Evolutionary conservation across 2,113 vertebrate species (phyloP).

Genomic region (Rhynchomys soricoides): DNA sequence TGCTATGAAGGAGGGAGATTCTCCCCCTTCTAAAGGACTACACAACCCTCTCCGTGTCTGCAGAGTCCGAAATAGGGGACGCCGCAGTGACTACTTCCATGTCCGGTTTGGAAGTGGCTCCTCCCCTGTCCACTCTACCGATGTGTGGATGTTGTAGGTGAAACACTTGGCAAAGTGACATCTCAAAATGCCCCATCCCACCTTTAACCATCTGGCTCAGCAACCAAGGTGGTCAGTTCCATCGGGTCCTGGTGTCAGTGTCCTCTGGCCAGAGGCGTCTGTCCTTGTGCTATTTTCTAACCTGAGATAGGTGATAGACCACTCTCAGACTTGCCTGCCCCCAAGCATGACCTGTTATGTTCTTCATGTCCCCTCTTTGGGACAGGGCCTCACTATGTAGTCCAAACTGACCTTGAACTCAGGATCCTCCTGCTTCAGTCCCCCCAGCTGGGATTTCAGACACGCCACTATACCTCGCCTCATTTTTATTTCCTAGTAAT

Average conservation of each 20-base stretch:
- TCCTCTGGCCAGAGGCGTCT: neutral
- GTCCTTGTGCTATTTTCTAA: neutral
- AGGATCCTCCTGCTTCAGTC: neutral
- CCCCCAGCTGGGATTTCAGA: neutral
- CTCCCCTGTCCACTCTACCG: constrained; percentile 5
- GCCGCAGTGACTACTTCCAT: neutral
- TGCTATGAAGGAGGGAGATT: neutral
- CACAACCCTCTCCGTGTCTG: neutral
- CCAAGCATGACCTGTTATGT: neutral
- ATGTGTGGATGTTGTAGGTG: neutral
- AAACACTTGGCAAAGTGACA: neutral
- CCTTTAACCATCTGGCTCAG: neutral
- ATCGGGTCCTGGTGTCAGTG: neutral
- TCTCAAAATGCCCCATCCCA: neutral
- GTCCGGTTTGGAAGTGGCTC: constrained; percentile 29
- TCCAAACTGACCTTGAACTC: neutral
- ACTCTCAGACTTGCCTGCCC: neutral
- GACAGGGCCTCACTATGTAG: neutral
- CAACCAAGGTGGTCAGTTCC: neutral
- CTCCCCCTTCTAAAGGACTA: neutral
- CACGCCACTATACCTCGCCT: neutral
- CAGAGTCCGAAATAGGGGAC: neutral
- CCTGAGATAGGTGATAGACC: neutral
- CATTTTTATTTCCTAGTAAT: constrained; percentile 35
- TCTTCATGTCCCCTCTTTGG: too few species aligned